phyloP scores from a whole-genome alignment of 2,888 invertebrate genomes.

The Lycia hirtaria region DNA sequence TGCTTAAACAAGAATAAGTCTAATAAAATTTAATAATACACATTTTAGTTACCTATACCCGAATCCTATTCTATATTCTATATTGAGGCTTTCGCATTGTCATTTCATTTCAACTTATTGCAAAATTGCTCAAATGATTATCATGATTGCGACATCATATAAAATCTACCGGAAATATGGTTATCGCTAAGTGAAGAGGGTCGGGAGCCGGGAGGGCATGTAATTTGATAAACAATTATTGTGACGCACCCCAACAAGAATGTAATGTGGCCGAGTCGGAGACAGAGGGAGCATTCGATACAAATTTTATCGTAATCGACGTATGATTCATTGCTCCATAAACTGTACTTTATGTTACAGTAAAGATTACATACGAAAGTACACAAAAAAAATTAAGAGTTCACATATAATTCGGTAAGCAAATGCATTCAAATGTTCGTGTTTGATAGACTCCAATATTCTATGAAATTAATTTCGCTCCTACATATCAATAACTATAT shows the following conservation, averaged over 20 bases:
- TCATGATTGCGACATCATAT: constrained; percentile 23
- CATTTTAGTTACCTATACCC: too few relatives aligned
- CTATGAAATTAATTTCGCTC: too few relatives aligned
- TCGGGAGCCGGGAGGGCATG: constrained; percentile 16
- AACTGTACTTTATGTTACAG: background rate
- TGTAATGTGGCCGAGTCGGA: constrained; percentile 18
- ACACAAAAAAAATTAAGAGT: background rate
- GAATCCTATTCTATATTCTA: too few relatives aligned
- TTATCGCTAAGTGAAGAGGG: constrained; percentile 22
- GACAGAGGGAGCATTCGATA: constrained; percentile 16
- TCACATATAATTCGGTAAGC: too few relatives aligned
- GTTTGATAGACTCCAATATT: too few relatives aligned
- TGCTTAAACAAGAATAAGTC: too few relatives aligned
- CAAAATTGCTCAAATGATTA: constrained; percentile 17
- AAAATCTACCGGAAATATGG: constrained; percentile 36
- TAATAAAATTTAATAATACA: too few relatives aligned
- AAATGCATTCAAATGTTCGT: too few relatives aligned
- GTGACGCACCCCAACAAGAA: constrained; percentile 32
- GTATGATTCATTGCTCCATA: constrained; percentile 25
- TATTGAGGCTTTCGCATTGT: too few relatives aligned
- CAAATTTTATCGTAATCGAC: constrained; percentile 17
- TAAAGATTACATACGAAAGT: background rate
- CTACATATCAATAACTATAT: too few relatives aligned
- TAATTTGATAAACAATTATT: constrained; percentile 42
- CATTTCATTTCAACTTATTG: constrained; percentile 9